A percentile compares a stretch with the other conserved stretches of the same genome.
Conservation (phyloP, 2,888 invertebrate genomes). For the Pollenia griseotomentosa region DNA sequence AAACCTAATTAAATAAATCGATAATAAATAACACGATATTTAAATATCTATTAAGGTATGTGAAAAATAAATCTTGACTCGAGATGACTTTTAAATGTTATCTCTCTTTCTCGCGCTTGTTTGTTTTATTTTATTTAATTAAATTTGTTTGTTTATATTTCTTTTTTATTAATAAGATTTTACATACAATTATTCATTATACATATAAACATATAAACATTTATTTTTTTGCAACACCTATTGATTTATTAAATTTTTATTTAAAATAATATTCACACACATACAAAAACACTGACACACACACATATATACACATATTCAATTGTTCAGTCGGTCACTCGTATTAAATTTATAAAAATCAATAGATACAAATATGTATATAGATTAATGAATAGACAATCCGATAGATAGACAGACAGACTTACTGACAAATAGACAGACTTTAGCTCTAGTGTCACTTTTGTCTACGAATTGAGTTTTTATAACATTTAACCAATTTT, state of each 20-base stretch:
- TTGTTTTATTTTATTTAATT: slow-evolving; percentile 20
- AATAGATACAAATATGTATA: slow-evolving; percentile 24
- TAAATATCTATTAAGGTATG: slow-evolving; percentile 68
- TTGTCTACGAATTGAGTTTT: slow-evolving; percentile 57
- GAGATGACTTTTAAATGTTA: slow-evolving; percentile 40
- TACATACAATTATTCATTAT: slow-evolving; percentile 44
- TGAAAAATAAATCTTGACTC: slow-evolving; percentile 59
- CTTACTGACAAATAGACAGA: slow-evolving; percentile 2
- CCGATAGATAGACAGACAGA: slow-evolving; percentile 11
- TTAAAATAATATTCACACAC: slow-evolving; percentile 60
- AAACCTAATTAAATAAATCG: slow-evolving; percentile 77
- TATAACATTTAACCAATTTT: slow-evolving; percentile 72
- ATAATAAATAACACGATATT: slow-evolving; percentile 74
- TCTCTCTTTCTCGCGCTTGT: background rate
- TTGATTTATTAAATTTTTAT: slow-evolving; percentile 71
- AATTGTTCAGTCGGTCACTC: slow-evolving; percentile 2
- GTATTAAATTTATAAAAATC: slow-evolving; percentile 50
- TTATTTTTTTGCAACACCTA: slow-evolving; percentile 61
- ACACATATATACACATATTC: slow-evolving; percentile 1
- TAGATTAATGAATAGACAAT: slow-evolving; percentile 26
- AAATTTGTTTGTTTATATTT: slow-evolving; percentile 21
- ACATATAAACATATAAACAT: background rate
- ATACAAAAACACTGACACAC: background rate
- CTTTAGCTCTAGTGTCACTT: slow-evolving; percentile 35
- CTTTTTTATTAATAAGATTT: slow-evolving; percentile 47